Base-by-base conservation (phyloP, 2,797 vertebrate genomes). In the Enteromius argenteus region DNA sequence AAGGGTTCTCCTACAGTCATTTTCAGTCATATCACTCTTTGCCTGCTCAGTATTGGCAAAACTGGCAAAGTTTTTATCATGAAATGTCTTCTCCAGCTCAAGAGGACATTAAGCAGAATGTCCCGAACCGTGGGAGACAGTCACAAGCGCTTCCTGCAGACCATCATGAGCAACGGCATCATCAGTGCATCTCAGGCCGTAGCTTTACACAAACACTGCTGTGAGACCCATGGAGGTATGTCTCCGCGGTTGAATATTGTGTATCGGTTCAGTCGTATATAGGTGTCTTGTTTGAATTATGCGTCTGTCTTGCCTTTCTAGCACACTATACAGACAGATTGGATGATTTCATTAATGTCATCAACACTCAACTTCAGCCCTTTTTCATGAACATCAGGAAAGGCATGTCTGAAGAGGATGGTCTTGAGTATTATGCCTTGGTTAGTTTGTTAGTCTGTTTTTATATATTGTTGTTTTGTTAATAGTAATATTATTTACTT, bases 381-480 rank as follows among this genome's bases (percentile, higher is more conserved):
- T 77, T 99, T 90, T 99, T 97, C 32, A 97, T 99, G 94, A 94
- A 98, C 86, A 96, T 99, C 75, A 94, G 97, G 87, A 98, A 97
- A 75, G 97, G 98, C 81, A 87, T 94, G 84, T 96, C 95, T 0
- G 97, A 99, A 83, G 95, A 95, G 0, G 92, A 94, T 0, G 97
- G 97, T 1, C 91, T 89, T 2, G 94, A 96, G 4, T 93, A 95
- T 85, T 98, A 97, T 0, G 96, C 96, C 0, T 84, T 99, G 93
- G 98, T 99, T 72, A 85, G 96, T 91, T 37, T n/a, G n/a, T n/a
- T n/a, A 64, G n/a, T 58, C 56, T 11, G 56, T 58, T 62, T 30
- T 30, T 62, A 13, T 62, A 27, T 58, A 27, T 14, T 62, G 27
- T 62, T 62, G 15, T 14, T 30, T 62, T 30, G 27, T 62, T 6